Conservation (phyloP, 2,888 invertebrate species). For the Sepioteuthis lessoniana region DNA sequence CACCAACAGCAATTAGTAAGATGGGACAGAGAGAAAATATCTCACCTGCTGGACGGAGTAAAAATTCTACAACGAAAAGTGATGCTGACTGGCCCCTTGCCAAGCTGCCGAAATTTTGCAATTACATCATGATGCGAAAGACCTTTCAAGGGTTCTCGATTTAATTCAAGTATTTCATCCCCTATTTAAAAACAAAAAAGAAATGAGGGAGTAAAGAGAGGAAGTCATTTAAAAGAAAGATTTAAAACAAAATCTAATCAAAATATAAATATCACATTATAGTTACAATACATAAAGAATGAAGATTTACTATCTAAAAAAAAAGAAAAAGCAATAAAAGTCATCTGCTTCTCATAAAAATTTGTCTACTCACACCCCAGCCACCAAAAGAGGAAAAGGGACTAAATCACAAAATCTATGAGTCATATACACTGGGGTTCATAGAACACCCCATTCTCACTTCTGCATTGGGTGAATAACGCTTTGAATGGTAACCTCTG, state of each 20-base stretch:
- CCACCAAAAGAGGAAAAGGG: too few relatives aligned
- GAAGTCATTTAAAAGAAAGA: not conserved
- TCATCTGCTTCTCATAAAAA: too few relatives aligned
- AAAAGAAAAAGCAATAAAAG: too few relatives aligned
- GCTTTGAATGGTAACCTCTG: too few relatives aligned
- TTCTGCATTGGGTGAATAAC: too few relatives aligned
- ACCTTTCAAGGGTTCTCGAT: constrained; percentile 87
- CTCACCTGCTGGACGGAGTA: constrained; percentile 60
- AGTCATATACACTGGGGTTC: too few relatives aligned
- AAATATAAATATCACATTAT: not conserved
- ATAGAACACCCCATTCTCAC: too few relatives aligned
- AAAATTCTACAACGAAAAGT: constrained; percentile 63
- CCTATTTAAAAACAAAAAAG: constrained; percentile 76
- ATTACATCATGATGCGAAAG: constrained; percentile 80
- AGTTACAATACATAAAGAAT: not conserved
- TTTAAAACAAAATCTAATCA: not conserved
- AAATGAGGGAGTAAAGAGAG: not conserved
- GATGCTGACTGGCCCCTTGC: constrained; percentile 88
- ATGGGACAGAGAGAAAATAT: too few relatives aligned
- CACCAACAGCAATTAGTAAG: too few relatives aligned
- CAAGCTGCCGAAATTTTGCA: constrained; percentile 74
- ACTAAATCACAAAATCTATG: too few relatives aligned
- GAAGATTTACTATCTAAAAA: too few relatives aligned
- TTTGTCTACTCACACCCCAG: too few relatives aligned
- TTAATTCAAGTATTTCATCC: constrained; percentile 93